Percentiles rank a stretch among this genome's conserved stretches.
Evolutionary conservation across 1,140 invertebrate species (phyloP).

Genomic region (Drosophila paulistorum): DNA sequence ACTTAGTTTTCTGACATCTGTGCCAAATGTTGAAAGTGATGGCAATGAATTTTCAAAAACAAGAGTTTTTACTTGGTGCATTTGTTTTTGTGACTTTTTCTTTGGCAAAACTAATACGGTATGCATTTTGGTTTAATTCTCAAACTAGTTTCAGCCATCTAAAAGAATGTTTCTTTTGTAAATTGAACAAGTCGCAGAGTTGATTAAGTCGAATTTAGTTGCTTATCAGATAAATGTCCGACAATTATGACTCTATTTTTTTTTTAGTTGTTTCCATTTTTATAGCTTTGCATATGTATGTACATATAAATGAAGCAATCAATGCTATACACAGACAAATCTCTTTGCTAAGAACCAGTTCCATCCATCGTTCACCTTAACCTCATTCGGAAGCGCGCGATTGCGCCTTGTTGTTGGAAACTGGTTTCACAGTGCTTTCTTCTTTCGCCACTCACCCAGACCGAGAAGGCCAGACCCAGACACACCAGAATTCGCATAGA

Average conservation of each 20-base stretch:
- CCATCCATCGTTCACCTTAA: constrained; percentile 10
- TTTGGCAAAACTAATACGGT: not conserved
- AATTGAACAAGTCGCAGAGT: not conserved
- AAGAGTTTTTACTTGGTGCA: too few species aligned
- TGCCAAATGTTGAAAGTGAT: too few species aligned
- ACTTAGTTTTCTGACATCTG: too few species aligned
- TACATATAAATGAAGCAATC: constrained; percentile 4
- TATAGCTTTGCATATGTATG: not conserved
- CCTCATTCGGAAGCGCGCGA: not conserved
- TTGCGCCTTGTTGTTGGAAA: not conserved
- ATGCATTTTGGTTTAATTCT: not conserved
- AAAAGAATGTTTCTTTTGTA: not conserved
- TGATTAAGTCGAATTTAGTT: constrained; percentile 9
- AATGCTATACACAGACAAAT: not conserved
- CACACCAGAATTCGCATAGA: not conserved
- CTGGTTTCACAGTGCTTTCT: constrained; percentile 10
- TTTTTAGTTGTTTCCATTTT: not conserved
- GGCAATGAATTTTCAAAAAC: too few species aligned
- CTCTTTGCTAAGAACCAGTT: constrained; percentile 3
- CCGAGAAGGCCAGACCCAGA: not conserved
- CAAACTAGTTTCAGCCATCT: not conserved
- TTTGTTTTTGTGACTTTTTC: too few species aligned
- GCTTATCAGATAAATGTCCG: constrained; percentile 9
- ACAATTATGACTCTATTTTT: constrained; percentile 8
- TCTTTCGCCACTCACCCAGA: constrained; percentile 5